Base-by-base conservation (phyloP, 2,113 vertebrate genomes). In the Cricetomys ansorgei region DNA sequence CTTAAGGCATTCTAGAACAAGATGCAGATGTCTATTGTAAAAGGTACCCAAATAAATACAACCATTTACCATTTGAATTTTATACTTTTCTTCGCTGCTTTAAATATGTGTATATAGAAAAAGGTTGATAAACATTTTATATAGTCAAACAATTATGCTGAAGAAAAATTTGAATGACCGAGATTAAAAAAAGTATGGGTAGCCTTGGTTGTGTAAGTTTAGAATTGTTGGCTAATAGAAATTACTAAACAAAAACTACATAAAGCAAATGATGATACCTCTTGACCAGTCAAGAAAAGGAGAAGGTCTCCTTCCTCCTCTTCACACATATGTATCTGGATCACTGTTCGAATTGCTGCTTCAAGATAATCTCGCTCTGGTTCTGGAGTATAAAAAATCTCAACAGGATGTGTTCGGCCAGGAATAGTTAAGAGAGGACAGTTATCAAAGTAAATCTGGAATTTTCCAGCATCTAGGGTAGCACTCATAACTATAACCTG, bases 241-340 rank as follows among this genome's bases (percentile, higher is more conserved):
- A 73, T 45, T 70, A 40, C 23, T 76, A 1, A 23, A 5, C 15
- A 73, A 87, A 62, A 15, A 16, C 40, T 81, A 84, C 94, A 89
- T 29, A 95, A 76, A 17, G 31, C 19, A 59, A 90, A 95, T 10
- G 34, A 96, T 31, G 23, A 93, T 98, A 99, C 99, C 99, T 99
- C 99, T 97, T 99, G 99, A 95, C 99, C 99, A 19, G 99, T 99
- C 98, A 99, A 99, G 98, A 99, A 99, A 76, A 99, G 99, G 45
- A 99, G 98, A 69, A 99, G 98, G 89, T 99, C 99, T 65, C 99
- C 99, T 95, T 99, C 99, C 8, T 99, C 99, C 64, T 99, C 99
- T 98, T 99, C 99, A 95, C 99, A 99, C 99, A 99, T 99, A 94
- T 99, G 99, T 98, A 99, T 99, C 83, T 99, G 99, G 90, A 99